Evolutionary conservation across 1,140 invertebrate species (phyloP), one percentile per base, ranked within the genome.

Genomic region (Melitaea cinxia): DNA sequence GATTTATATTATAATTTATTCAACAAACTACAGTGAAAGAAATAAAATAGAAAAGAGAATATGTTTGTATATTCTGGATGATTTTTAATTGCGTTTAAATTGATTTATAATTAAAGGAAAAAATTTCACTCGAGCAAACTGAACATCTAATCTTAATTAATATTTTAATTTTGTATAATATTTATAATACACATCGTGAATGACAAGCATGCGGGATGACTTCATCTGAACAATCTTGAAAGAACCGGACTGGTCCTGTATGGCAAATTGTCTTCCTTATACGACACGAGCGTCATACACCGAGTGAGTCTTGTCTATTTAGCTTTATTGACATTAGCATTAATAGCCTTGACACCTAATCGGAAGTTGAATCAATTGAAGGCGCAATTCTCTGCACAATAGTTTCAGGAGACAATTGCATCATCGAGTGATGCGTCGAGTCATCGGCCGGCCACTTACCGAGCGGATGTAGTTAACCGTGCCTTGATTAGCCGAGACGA

Each of bases 401-500:
- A 72, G 65, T 77, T 72, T 70, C 64, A 70, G 65, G 68, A 83
- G 82, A 86, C 78, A 80, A 84, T 88, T 90, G 85, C 88, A 90
- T 88, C 83, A 90, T 77, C 85, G 73, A 78, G 59, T 70, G 74
- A 77, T 74, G 71, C 72, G 80, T 59, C 78, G 80, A 85, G 84
- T 85, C 85, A 86, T 88, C 85, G 83, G 80, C 82, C 83, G 71
- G 68, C 81, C 85, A 86, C 85, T 86, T 85, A 78, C 73, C 60
- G 72, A 77, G 79, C 87, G 88, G 88, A 90, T 88, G 88, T 88
- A 82, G 84, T 90, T 88, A 90, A 86, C 84, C 78, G 79, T 70
- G 78, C 77, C 83, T 88, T 88, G 85, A 90, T 90, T 90, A 88
- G 77, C 78, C 79, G 79, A 88, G 83, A 86, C 85, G 87, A 83